These are phyloP conservation scores for Stigmatopora argus DNA, from an alignment of 2,113 vertebrate species.

Conservation along the genomic window DNA sequence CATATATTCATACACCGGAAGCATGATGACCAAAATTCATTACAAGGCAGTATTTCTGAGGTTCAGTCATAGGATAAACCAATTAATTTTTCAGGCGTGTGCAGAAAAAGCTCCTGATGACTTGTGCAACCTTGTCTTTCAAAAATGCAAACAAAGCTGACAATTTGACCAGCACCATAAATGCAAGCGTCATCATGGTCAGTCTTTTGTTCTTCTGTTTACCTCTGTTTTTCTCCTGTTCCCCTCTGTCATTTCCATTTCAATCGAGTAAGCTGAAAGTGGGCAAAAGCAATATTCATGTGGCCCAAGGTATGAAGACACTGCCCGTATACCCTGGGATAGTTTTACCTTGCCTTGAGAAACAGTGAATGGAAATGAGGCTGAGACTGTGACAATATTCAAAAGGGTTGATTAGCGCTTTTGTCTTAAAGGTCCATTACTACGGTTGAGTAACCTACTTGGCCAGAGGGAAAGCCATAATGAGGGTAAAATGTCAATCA, in stretches of 20 bases:
- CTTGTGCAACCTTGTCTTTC: slow-evolving; percentile 28
- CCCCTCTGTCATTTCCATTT: slow-evolving; percentile 49
- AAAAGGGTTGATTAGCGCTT: slow-evolving; percentile 34
- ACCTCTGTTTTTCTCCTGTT: slow-evolving; percentile 2
- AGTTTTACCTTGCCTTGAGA: slow-evolving; percentile 49
- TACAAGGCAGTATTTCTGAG: not conserved
- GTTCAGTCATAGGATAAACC: not conserved
- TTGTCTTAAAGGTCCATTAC: slow-evolving; percentile 39
- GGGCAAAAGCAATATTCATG: slow-evolving; percentile 36
- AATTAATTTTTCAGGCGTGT: slow-evolving; percentile 1
- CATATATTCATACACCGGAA: too few species aligned
- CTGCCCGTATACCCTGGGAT: slow-evolving; percentile 30
- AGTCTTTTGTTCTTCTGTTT: slow-evolving; percentile 30
- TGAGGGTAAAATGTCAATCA: slow-evolving; percentile 31
- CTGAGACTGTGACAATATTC: slow-evolving; percentile 21
- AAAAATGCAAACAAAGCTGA: slow-evolving; percentile 43
- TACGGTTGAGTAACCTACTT: slow-evolving; percentile 19
- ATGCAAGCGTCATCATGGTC: slow-evolving; percentile 43
- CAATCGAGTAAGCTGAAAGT: slow-evolving; percentile 20
- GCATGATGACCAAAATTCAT: not conserved
- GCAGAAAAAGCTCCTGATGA: slow-evolving; percentile 11
- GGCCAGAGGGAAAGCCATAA: slow-evolving; percentile 14
- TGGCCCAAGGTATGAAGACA: slow-evolving; percentile 6
- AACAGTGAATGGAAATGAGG: slow-evolving; percentile 51
- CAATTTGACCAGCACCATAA: slow-evolving; percentile 7